phyloP scores from a whole-genome alignment of 2,888 invertebrate genomes.

The Eumacrocentrus americanus region DNA sequence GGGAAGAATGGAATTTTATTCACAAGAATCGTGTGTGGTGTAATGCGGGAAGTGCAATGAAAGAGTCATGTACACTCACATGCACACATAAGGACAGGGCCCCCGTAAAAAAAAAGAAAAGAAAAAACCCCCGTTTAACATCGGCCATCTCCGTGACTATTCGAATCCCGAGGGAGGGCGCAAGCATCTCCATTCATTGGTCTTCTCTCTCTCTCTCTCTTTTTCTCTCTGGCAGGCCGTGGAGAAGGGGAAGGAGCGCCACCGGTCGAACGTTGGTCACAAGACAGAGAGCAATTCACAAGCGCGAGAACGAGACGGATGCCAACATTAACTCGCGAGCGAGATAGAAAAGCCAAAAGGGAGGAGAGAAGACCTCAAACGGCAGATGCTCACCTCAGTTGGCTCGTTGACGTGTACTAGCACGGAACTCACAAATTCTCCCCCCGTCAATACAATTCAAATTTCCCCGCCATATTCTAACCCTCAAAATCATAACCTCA shows the following conservation, averaged over 20 bases:
- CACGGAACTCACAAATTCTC: slow-evolving; percentile 34
- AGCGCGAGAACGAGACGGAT: slow-evolving; percentile 18
- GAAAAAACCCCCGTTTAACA: neutral
- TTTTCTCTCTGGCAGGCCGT: slow-evolving; percentile 44
- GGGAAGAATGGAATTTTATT: slow-evolving; percentile 50
- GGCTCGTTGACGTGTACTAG: slow-evolving; percentile 42
- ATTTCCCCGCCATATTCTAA: slow-evolving; percentile 20
- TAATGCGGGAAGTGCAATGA: slow-evolving; percentile 45
- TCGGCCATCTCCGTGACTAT: neutral
- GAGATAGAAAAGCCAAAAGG: slow-evolving; percentile 23
- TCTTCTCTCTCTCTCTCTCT: slow-evolving; percentile 42
- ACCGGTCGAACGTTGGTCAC: slow-evolving; percentile 29
- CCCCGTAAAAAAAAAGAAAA: too few species aligned
- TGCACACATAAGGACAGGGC: neutral
- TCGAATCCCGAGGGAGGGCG: neutral
- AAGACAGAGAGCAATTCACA: slow-evolving; percentile 23
- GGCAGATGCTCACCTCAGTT: slow-evolving; percentile 46
- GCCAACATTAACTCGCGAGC: slow-evolving; percentile 3
- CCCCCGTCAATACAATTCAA: slow-evolving; percentile 29
- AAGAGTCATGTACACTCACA: slow-evolving; percentile 24
- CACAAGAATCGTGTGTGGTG: slow-evolving; percentile 43
- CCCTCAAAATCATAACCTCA: neutral
- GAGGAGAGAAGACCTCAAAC: slow-evolving; percentile 32
- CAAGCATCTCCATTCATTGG: slow-evolving; percentile 11
- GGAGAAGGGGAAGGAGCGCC: slow-evolving; percentile 26